A percentile compares a stretch with the other conserved stretches of the same genome.
phyloP scores from a whole-genome alignment of 2,797 vertebrate genomes.

The Hippopotamyrus pictus region DNA sequence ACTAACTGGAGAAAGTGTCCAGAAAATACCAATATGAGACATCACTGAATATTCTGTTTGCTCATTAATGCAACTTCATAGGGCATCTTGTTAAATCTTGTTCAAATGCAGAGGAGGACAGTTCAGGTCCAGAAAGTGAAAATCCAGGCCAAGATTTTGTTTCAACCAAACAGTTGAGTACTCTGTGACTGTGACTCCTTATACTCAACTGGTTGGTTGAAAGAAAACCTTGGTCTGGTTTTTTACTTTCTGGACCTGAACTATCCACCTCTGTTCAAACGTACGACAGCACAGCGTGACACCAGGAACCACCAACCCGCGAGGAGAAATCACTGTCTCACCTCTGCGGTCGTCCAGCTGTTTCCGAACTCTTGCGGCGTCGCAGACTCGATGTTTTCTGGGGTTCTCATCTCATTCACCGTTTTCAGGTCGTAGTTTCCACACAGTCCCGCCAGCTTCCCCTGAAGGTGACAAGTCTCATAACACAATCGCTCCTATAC shows the following conservation, averaged over 20 bases:
- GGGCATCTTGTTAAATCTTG: neutral
- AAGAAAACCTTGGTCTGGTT: neutral
- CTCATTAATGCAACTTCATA: neutral
- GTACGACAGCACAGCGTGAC: neutral
- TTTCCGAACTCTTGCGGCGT: constrained; percentile 91
- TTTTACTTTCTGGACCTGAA: neutral
- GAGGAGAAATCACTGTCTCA: constrained; percentile 23
- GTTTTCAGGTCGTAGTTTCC: constrained; percentile 96
- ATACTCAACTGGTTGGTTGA: neutral
- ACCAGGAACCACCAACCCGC: neutral
- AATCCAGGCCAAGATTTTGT: neutral
- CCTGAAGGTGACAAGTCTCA: constrained; percentile 53
- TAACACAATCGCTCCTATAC: neutral
- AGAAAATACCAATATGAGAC: neutral
- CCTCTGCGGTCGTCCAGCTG: constrained; percentile 85
- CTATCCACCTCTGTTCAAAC: neutral
- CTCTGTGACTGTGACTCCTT: neutral
- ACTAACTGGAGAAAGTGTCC: neutral
- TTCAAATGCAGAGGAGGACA: neutral
- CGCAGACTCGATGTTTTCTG: constrained; percentile 82
- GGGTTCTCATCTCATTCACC: constrained; percentile 86
- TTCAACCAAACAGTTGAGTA: neutral
- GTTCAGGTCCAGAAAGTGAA: neutral
- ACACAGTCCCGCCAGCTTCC: constrained; percentile 78
- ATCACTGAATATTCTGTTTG: neutral